Percentiles rank a stretch among this genome's conserved stretches.
Evolutionary conservation across 2,113 vertebrate species (phyloP).

Genomic region (Campylomormyrus numenius): DNA sequence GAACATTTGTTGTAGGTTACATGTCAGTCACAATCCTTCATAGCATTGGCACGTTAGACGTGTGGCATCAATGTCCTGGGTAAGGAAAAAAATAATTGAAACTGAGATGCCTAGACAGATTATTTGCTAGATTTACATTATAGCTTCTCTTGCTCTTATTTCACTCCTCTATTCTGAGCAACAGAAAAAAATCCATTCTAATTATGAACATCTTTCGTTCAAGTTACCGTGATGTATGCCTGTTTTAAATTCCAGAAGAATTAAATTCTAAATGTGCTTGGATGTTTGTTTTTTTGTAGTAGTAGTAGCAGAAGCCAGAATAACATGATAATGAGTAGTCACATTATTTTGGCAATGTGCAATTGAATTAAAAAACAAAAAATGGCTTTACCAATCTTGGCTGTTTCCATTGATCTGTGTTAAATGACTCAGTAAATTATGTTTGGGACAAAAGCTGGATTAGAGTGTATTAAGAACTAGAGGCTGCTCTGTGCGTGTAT

Average conservation of each 20-base stretch:
- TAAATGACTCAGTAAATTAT: conserved; percentile 30
- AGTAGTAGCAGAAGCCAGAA: background rate
- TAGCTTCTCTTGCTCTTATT: too few species aligned
- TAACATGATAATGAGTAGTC: background rate
- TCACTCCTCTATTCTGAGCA: background rate
- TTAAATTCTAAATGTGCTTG: background rate
- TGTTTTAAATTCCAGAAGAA: background rate
- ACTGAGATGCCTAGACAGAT: background rate
- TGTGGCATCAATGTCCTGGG: conserved; percentile 28
- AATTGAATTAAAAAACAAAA: background rate
- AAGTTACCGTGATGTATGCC: background rate
- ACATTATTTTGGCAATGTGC: background rate
- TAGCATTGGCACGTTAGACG: background rate
- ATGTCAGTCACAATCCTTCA: background rate
- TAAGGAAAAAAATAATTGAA: background rate
- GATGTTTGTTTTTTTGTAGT: background rate
- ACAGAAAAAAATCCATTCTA: background rate
- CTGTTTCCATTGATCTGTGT: conserved; percentile 24
- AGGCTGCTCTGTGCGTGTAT: background rate
- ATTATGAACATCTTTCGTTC: background rate
- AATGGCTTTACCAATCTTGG: conserved; percentile 18
- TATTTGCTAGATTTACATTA: background rate
- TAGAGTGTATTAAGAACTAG: conserved; percentile 10
- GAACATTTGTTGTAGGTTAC: background rate
- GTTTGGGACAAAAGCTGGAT: conserved; percentile 27